Evolutionary conservation across 2,888 invertebrate species (phyloP).

Genomic region (Trachelus stipa): DNA sequence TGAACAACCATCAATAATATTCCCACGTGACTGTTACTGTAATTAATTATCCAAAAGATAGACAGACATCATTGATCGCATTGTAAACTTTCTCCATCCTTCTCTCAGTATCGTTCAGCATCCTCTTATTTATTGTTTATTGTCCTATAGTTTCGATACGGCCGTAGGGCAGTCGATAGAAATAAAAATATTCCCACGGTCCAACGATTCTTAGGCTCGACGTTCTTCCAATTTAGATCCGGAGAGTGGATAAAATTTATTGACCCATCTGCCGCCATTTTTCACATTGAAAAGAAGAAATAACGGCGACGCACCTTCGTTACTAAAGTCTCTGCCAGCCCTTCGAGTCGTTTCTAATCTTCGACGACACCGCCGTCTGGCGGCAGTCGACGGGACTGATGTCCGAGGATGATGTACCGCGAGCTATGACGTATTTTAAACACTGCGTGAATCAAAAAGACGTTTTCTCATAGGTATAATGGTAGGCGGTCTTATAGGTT

Average conservation of each 20-base stretch:
- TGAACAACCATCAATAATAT: background rate
- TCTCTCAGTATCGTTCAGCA: background rate
- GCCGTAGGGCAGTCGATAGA: background rate
- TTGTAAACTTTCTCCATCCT: background rate
- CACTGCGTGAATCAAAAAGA: background rate
- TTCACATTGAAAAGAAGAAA: background rate
- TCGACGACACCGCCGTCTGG: background rate
- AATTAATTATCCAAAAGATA: background rate
- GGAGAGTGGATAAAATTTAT: background rate
- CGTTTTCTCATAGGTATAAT: background rate
- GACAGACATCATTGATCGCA: background rate
- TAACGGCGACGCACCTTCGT: background rate
- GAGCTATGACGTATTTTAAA: background rate
- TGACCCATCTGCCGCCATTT: background rate
- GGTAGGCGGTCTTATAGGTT: background rate
- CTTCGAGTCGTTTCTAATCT: background rate
- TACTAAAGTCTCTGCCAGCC: background rate
- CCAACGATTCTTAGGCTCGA: background rate
- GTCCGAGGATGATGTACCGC: background rate
- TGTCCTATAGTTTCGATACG: slow-evolving; percentile 15
- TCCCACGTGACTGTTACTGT: background rate
- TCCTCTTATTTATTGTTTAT: background rate
- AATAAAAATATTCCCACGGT: slow-evolving; percentile 6
- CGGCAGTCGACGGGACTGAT: background rate
- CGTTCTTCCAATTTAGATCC: background rate